phyloP scores from a whole-genome alignment of 2,113 vertebrate genomes.

The Poeciliopsis prolifica region DNA sequence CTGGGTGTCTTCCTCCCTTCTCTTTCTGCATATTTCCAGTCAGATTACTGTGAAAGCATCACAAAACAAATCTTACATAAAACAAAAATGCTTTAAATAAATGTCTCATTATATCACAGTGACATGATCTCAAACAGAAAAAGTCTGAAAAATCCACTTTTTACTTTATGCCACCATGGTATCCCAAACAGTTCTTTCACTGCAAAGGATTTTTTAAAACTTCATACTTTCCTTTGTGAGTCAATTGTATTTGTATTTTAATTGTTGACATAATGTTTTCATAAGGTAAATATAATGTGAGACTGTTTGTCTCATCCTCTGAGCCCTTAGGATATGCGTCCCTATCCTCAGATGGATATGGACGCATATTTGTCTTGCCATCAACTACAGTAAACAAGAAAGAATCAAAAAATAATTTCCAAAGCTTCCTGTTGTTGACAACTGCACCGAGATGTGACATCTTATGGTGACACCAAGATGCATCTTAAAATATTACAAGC shows the following conservation, averaged over 20 bases:
- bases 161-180: neutral
- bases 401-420: too few species aligned
- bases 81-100: neutral
- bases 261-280: neutral
- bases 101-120: neutral
- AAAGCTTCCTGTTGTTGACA: neutral
- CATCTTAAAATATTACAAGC: neutral
- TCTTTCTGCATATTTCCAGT: too few species aligned
- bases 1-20: too few species aligned
- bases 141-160: neutral
- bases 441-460: neutral
- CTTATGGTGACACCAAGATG: neutral
- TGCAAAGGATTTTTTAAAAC: neutral
- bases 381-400: too few species aligned
- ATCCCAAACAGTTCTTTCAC: neutral
- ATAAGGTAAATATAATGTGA: neutral
- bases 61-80: neutral
- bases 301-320: neutral
- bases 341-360: neutral
- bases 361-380: neutral
- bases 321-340: neutral
- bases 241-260: neutral
- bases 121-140: neutral
- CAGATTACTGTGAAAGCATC: too few species aligned
- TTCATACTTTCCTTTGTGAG: neutral